phyloP scores from a whole-genome alignment of 2,113 vertebrate species.

The Oriolus oriolus region DNA sequence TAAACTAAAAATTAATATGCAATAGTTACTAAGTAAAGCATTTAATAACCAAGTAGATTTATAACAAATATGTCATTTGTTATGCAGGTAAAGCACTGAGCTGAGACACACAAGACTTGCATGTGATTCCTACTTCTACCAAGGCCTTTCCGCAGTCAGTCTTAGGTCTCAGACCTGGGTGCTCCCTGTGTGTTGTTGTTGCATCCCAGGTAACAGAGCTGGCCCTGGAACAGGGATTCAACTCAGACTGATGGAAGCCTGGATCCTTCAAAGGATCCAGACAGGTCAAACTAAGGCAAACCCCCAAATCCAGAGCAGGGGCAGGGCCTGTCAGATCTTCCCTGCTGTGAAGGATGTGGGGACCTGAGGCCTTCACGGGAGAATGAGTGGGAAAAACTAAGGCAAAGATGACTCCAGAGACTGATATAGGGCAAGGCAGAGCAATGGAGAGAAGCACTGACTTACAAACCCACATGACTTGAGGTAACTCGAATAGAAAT shows the following conservation, averaged over 20 bases:
- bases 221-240: background rate
- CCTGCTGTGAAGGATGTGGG: background rate
- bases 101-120: background rate
- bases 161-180: background rate
- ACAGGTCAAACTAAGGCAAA: background rate
- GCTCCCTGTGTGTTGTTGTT: accelerated
- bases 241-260: no score
- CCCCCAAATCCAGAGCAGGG: background rate
- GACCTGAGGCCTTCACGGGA: background rate
- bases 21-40: background rate
- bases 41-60: background rate
- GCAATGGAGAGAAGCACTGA: background rate
- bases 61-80: background rate
- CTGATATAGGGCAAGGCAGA: background rate
- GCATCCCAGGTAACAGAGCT: background rate
- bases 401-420: background rate
- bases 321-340: background rate
- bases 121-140: background rate
- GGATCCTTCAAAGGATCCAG: background rate
- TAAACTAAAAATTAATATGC: background rate
- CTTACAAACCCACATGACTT: background rate
- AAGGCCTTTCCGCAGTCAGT: background rate
- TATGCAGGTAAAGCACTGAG: background rate
- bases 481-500: background rate
- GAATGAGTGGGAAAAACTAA: background rate